Evolutionary conservation across 23 tunicate genomes (phyloP).

Genomic region (Ascidia mentula): DNA sequence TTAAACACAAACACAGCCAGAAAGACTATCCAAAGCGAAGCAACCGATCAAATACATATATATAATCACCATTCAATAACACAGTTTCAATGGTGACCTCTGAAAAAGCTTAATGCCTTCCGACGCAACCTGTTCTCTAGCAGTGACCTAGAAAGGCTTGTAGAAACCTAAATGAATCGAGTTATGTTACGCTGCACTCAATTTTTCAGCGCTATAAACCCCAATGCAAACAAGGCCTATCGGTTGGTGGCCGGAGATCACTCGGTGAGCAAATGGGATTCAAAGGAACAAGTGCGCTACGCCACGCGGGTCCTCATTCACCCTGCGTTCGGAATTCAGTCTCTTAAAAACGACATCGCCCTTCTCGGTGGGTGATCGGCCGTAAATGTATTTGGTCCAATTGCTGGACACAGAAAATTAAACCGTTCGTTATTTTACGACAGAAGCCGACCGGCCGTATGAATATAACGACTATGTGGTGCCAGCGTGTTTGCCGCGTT

Average conservation of each 20-base stretch:
- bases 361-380: slow-evolving; percentile 13
- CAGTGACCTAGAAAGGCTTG: too few species aligned
- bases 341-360: slow-evolving; percentile 26
- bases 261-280: not conserved
- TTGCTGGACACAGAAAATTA: not conserved
- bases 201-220: slow-evolving; percentile 20
- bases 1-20: too few species aligned
- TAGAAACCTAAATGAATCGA: too few species aligned
- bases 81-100: too few species aligned
- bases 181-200: too few species aligned
- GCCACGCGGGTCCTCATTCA: slow-evolving; percentile 13
- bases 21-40: too few species aligned
- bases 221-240: slow-evolving; percentile 21
- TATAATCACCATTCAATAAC: too few species aligned
- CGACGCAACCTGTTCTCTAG: too few species aligned
- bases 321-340: not conserved
- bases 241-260: slow-evolving; percentile 31
- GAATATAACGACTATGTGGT: slow-evolving; percentile 10
- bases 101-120: too few species aligned
- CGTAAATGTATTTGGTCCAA: not conserved
- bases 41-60: too few species aligned
- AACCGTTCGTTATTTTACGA: not conserved
- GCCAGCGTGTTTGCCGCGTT: slow-evolving; percentile 35
- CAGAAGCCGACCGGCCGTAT: slow-evolving; percentile 22
- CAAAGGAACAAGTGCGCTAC: slow-evolving; percentile 25